Percentiles rank a stretch among this genome's conserved stretches.
Evolutionary conservation across 53 echinoderm and acorn worm species (phyloP).

Genomic region (Stichopus horrens): DNA sequence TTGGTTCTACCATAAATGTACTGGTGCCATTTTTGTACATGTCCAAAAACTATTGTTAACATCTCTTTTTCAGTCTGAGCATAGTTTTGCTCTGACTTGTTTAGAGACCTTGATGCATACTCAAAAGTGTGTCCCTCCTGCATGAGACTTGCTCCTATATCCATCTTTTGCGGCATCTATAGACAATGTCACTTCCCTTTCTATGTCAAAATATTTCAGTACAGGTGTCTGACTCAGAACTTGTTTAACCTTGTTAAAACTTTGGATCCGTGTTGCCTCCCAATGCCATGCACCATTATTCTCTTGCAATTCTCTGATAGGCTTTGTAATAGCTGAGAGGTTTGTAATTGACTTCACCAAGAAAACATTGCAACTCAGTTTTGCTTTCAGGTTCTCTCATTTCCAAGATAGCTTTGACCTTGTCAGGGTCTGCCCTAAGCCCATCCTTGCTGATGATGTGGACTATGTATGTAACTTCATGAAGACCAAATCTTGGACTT

Average conservation of each 20-base stretch:
- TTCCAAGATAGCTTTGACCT: too few species aligned
- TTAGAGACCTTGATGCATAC: constrained; percentile 36
- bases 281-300: constrained; percentile 59
- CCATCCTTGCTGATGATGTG: too few species aligned
- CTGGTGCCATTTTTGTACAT: constrained; percentile 16
- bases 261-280: constrained; percentile 30
- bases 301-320: constrained; percentile 38
- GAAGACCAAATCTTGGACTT: too few species aligned
- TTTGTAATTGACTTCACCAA: constrained; percentile 55
- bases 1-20: constrained; percentile 30
- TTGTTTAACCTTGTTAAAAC: constrained; percentile 33
- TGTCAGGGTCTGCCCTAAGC: too few species aligned
- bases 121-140: constrained; percentile 19
- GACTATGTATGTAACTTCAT: too few species aligned
- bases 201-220: constrained; percentile 19
- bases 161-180: background rate
- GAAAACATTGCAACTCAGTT: too few species aligned
- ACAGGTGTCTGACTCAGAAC: background rate
- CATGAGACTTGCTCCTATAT: background rate
- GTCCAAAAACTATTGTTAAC: constrained; percentile 17
- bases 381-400: too few species aligned
- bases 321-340: constrained; percentile 33
- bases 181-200: background rate
- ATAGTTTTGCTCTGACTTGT: constrained; percentile 8
- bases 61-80: constrained; percentile 28